Evolutionary conservation across 2,797 vertebrate genomes (phyloP).

Genomic region (Staurois parvus): DNA sequence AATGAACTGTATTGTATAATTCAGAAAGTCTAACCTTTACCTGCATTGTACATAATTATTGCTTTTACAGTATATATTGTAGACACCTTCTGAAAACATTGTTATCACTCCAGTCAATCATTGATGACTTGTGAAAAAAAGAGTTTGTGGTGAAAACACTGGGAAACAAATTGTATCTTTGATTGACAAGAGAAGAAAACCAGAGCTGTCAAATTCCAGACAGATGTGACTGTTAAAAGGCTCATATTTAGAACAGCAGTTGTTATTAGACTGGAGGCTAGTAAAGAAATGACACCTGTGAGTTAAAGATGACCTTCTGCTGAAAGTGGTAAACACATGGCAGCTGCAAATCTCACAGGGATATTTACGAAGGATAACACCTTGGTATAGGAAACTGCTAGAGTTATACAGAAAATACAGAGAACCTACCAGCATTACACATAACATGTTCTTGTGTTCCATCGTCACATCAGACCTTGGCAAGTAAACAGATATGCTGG

Average conservation of each 20-base stretch:
- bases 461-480: background rate
- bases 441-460: background rate
- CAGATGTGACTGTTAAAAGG: slow-evolving; percentile 56
- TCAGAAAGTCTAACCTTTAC: background rate
- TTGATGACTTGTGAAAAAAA: slow-evolving; percentile 43
- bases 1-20: background rate
- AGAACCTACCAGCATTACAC: background rate
- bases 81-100: background rate
- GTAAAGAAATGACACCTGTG: slow-evolving; percentile 60
- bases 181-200: slow-evolving; percentile 53
- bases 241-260: slow-evolving; percentile 49
- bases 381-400: slow-evolving; percentile 5
- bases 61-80: background rate
- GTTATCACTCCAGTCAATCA: background rate
- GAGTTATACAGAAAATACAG: background rate
- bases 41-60: background rate
- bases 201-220: slow-evolving; percentile 55
- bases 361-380: slow-evolving; percentile 38
- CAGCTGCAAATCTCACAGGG: slow-evolving; percentile 48
- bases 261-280: slow-evolving; percentile 51
- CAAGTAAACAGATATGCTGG: background rate
- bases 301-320: slow-evolving; percentile 33
- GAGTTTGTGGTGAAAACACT: slow-evolving; percentile 11
- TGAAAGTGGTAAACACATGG: slow-evolving; percentile 54
- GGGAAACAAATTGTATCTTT: slow-evolving; percentile 39